Evolutionary conservation across 2,113 vertebrate species (phyloP).

Genomic region (Megaceryle maxima): DNA sequence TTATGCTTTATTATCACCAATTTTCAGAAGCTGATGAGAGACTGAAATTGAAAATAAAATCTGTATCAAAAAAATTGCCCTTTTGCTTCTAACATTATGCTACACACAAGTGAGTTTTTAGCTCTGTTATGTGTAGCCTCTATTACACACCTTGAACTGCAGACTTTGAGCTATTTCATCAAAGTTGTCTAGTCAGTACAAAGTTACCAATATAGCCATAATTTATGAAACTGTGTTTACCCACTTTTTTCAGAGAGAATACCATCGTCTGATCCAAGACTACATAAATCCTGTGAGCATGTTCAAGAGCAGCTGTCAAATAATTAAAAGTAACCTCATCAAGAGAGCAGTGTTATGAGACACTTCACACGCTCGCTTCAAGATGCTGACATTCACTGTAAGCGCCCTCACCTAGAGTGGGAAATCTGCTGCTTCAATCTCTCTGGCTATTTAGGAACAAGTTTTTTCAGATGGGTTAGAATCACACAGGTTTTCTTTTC

Average conservation of each 20-base stretch:
- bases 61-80: not conserved
- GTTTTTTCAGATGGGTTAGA: conserved; percentile 25
- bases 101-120: not conserved
- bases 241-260: not conserved
- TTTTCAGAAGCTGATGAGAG: conserved; percentile 23
- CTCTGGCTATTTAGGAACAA: conserved; percentile 1
- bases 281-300: not conserved
- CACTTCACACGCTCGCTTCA: not conserved
- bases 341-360: not conserved
- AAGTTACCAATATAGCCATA: not conserved
- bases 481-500: not conserved
- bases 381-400: not conserved
- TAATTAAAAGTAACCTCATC: conserved; percentile 50
- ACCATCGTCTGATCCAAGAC: not conserved
- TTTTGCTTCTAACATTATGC: not conserved
- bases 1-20: not conserved
- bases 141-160: not conserved
- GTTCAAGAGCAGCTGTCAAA: conserved; percentile 17
- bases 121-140: not conserved
- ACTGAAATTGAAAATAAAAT: conserved; percentile 35
- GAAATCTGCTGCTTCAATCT: conserved; percentile 7
- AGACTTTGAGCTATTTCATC: not conserved
- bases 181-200: not conserved
- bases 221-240: conserved; percentile 20
- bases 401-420: not conserved